Evolutionary conservation across 2,888 invertebrate genomes (phyloP).

Genomic region (Melanchra persicariae): DNA sequence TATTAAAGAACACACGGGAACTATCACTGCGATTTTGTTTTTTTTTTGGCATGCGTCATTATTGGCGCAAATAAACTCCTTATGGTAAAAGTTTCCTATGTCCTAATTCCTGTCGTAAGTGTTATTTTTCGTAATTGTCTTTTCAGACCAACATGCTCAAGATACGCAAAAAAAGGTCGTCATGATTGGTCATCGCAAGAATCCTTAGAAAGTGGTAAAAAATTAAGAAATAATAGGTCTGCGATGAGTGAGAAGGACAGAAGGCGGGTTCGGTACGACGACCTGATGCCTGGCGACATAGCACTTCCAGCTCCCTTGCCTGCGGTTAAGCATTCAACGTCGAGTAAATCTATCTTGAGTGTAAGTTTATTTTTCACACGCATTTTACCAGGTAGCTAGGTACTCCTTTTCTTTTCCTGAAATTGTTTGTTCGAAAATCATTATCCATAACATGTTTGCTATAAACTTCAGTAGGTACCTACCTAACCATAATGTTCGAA

Average conservation of each 20-base stretch:
- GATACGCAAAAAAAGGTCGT: conserved; percentile 45
- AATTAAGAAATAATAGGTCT: conserved; percentile 64
- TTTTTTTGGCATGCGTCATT: too few species aligned
- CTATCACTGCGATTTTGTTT: too few species aligned
- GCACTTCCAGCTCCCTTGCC: conserved; percentile 76
- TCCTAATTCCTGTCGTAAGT: too few species aligned
- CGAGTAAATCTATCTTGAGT: conserved; percentile 81
- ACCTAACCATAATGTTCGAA: too few species aligned
- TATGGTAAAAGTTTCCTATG: too few species aligned
- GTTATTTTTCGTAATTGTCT: background rate
- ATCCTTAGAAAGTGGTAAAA: conserved; percentile 65
- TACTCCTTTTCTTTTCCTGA: too few species aligned
- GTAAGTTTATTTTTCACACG: conserved; percentile 68
- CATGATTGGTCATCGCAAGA: conserved; percentile 71
- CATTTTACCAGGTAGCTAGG: too few species aligned
- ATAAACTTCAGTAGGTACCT: too few species aligned
- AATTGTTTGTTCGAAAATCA: too few species aligned
- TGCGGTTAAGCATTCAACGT: conserved; percentile 79
- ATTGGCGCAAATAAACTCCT: too few species aligned
- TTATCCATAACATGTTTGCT: too few species aligned
- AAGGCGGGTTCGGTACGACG: conserved; percentile 81
- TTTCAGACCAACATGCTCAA: conserved; percentile 61
- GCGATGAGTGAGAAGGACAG: conserved; percentile 61
- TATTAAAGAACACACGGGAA: too few species aligned
- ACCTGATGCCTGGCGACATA: conserved; percentile 79